Evolutionary conservation across 2,113 vertebrate genomes (phyloP).

Genomic region (Solea solea): DNA sequence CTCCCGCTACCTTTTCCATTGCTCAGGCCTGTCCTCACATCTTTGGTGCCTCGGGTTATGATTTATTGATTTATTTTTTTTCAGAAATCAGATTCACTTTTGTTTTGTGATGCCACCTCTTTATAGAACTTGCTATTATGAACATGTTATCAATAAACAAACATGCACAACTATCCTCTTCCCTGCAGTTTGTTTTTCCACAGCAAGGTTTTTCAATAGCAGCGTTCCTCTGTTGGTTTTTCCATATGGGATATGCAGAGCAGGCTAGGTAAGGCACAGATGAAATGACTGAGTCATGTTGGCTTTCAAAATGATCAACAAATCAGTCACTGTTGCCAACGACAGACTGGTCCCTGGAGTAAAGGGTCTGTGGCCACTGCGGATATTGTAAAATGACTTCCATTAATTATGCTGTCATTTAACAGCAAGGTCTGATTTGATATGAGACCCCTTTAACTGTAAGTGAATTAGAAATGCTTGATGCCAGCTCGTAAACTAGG

Average conservation of each 20-base stretch:
- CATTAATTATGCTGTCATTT: slow-evolving; percentile 67
- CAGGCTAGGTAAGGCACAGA: slow-evolving; percentile 19
- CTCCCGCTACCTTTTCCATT: slow-evolving; percentile 55
- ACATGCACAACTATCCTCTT: slow-evolving; percentile 14
- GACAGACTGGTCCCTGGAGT: slow-evolving; percentile 49
- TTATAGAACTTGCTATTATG: neutral
- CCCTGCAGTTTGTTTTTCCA: slow-evolving; percentile 54
- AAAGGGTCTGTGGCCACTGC: slow-evolving; percentile 40
- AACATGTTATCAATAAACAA: slow-evolving; percentile 20
- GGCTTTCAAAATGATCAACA: slow-evolving; percentile 37
- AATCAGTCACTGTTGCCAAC: slow-evolving; percentile 54
- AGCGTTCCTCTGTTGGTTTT: slow-evolving; percentile 44
- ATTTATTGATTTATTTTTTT: neutral
- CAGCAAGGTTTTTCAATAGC: slow-evolving; percentile 6
- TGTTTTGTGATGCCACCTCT: neutral
- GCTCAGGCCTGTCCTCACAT: slow-evolving; percentile 14
- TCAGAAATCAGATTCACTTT: neutral
- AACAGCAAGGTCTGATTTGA: slow-evolving; percentile 56
- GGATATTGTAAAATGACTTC: slow-evolving; percentile 66
- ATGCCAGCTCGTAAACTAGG: slow-evolving; percentile 39
- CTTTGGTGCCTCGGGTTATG: neutral
- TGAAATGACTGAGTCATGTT: slow-evolving; percentile 38
- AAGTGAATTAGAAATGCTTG: slow-evolving; percentile 47
- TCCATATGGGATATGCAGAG: slow-evolving; percentile 37
- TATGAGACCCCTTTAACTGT: slow-evolving; percentile 40